Evolutionary conservation across 2,113 vertebrate genomes (phyloP).

Genomic region (Psittacara wagleri): DNA sequence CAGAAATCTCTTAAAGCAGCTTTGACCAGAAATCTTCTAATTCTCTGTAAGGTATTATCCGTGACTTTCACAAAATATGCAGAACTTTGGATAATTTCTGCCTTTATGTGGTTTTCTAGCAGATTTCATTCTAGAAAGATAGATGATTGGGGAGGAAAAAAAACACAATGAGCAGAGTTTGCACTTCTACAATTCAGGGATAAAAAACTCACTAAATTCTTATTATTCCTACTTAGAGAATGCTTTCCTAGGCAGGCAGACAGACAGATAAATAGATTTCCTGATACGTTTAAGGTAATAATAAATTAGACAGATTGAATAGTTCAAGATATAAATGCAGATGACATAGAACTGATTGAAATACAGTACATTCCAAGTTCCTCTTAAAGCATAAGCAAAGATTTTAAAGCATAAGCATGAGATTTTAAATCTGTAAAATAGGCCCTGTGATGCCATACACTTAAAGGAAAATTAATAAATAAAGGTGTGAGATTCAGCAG

Average conservation of each 20-base stretch:
- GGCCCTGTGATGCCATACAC: neutral
- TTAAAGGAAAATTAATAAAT: constrained; percentile 19
- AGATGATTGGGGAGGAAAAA: neutral
- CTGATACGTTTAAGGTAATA: neutral
- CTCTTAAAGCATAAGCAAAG: neutral
- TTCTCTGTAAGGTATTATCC: neutral
- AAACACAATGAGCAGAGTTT: neutral
- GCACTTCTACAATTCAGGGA: neutral
- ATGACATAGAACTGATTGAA: neutral
- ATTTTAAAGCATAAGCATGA: neutral
- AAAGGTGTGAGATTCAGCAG: neutral
- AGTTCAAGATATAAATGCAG: neutral
- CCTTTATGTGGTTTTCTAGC: neutral
- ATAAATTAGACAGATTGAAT: neutral
- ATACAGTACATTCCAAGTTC: neutral
- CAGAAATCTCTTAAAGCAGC: neutral
- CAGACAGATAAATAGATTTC: neutral
- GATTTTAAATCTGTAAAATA: neutral
- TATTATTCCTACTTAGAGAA: neutral
- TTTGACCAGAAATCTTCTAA: neutral
- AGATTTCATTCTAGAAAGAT: neutral
- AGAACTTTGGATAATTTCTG: neutral
- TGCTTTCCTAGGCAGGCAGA: neutral
- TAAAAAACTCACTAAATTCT: neutral
- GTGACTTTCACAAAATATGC: neutral